Evolutionary conservation across 2,113 vertebrate genomes (phyloP).

Genomic region (Psettodes erumei): DNA sequence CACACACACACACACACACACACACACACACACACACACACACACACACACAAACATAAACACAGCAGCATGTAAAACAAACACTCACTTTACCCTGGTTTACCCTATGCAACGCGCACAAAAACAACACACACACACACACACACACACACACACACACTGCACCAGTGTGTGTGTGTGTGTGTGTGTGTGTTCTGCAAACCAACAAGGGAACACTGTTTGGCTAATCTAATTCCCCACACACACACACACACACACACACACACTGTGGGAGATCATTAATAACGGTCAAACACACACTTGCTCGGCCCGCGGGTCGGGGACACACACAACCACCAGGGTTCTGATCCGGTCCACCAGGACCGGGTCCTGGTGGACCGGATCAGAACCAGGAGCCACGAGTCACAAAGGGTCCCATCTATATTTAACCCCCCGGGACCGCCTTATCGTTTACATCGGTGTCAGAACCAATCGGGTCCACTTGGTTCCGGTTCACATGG

Average conservation of each 20-base stretch:
- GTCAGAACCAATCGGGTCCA: no score
- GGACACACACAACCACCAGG: no score
- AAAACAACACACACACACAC: slow-evolving; percentile 3
- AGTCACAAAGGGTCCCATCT: no score
- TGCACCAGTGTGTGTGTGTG: slow-evolving; percentile 42
- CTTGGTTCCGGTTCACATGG: no score
- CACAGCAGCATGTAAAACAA: not conserved
- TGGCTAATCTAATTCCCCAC: slow-evolving; percentile 31
- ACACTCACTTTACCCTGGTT: slow-evolving; percentile 4
- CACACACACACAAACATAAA: slow-evolving; percentile 4
- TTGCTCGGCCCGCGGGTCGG: no score
- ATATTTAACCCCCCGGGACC: no score
- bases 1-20: slow-evolving; percentile 24
- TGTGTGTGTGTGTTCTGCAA: slow-evolving; percentile 39
- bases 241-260: slow-evolving; percentile 8
- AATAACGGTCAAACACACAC: no score
- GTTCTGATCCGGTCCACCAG: no score
- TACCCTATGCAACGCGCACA: slow-evolving; percentile 19
- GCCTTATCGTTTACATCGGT: no score
- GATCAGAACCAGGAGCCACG: no score
- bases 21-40: not conserved
- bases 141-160: slow-evolving; percentile 7
- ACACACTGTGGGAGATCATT: slow-evolving; percentile 4
- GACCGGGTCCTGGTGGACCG: no score
- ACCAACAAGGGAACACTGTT: slow-evolving; percentile 55